These are phyloP conservation scores for Noctua janthe DNA, from an alignment of 2,888 invertebrate genomes.

Conservation along the genomic window DNA sequence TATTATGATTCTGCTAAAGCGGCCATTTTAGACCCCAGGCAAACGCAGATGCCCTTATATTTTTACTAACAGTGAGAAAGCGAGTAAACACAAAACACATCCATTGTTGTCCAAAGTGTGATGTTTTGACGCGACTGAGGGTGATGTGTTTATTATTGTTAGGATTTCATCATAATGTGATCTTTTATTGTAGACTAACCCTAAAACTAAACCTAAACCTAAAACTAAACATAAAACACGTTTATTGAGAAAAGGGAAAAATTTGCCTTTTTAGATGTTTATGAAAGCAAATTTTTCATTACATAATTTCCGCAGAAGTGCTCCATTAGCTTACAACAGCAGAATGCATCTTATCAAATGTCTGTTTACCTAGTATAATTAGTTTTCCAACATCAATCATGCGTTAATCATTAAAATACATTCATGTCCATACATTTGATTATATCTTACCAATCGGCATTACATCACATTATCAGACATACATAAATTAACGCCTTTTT, in stretches of 20 bases:
- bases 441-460: slow-evolving; percentile 41
- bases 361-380: background rate
- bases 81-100: slow-evolving; percentile 8
- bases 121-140: background rate
- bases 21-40: too few relatives aligned
- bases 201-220: background rate
- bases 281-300: background rate
- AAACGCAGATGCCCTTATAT: slow-evolving; percentile 1
- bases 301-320: background rate
- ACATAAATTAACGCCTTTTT: background rate
- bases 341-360: background rate
- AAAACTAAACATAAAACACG: background rate
- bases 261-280: background rate
- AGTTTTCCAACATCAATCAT: background rate
- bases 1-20: background rate
- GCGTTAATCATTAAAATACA: slow-evolving; percentile 4
- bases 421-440: slow-evolving; percentile 13
- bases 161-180: slow-evolving; percentile 34
- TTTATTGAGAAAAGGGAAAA: background rate
- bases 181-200: background rate
- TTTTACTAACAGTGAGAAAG: background rate
- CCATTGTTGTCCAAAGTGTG: background rate
- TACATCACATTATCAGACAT: slow-evolving; percentile 24
- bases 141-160: background rate
- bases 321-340: background rate